Evolutionary conservation across 2,888 invertebrate species (phyloP).

Genomic region (Cephalotes varians): DNA sequence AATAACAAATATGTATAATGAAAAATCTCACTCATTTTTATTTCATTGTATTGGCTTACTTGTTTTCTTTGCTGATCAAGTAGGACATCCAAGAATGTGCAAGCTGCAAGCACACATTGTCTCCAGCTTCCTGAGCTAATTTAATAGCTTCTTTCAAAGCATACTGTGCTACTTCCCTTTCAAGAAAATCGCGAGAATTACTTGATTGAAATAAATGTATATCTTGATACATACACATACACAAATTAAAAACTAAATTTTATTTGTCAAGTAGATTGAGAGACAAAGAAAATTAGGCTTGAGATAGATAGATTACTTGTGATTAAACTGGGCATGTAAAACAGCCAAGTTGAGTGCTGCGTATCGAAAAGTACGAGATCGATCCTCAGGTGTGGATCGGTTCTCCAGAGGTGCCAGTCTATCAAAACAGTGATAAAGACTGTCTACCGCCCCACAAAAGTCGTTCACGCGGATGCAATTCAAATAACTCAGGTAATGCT

Average conservation of each 20-base stretch:
- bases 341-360: constrained; percentile 97
- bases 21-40: too few species aligned
- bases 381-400: constrained; percentile 86
- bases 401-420: constrained; percentile 86
- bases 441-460: constrained; percentile 93
- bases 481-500: constrained; percentile 96
- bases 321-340: constrained; percentile 94
- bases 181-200: constrained; percentile 71
- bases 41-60: constrained; percentile 37
- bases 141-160: constrained; percentile 95
- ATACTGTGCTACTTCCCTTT: constrained; percentile 91
- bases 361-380: constrained; percentile 91
- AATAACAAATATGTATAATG: too few species aligned
- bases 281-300: not conserved
- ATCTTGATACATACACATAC: constrained; percentile 33
- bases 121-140: constrained; percentile 95
- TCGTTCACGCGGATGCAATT: constrained; percentile 96
- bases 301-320: constrained; percentile 88
- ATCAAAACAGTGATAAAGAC: constrained; percentile 94
- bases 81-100: constrained; percentile 94
- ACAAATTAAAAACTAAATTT: constrained; percentile 28
- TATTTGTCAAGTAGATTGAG: constrained; percentile 34
- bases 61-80: constrained; percentile 86
- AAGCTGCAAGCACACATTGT: constrained; percentile 94
- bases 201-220: constrained; percentile 8